Evolutionary conservation across 1,140 invertebrate species (phyloP).

Genomic region (Sarcophaga bullata): DNA sequence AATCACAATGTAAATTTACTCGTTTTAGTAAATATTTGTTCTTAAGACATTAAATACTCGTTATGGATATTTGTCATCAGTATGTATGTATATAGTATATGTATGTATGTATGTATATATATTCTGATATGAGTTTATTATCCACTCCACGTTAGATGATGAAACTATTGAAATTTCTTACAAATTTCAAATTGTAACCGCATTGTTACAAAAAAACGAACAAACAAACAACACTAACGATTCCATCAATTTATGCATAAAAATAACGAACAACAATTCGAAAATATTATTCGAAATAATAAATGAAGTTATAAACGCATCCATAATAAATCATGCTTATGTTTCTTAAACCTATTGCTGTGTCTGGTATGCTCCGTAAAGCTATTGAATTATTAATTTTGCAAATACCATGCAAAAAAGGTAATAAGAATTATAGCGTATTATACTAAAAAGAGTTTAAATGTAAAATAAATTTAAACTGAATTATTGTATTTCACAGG

Average conservation of each 20-base stretch:
- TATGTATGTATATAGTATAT: too few species aligned
- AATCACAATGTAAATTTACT: slow-evolving; percentile 1
- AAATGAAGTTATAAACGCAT: neutral
- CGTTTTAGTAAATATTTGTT: neutral
- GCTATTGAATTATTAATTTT: too few species aligned
- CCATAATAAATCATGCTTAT: neutral
- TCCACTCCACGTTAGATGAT: neutral
- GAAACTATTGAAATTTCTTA: neutral
- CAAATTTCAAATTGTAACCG: slow-evolving; percentile 2
- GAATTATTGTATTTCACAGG: too few species aligned
- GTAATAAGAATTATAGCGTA: too few species aligned
- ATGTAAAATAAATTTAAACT: too few species aligned
- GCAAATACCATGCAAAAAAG: too few species aligned
- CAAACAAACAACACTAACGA: neutral
- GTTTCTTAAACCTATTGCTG: too few species aligned
- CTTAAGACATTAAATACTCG: slow-evolving; percentile 10
- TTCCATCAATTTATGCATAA: slow-evolving; percentile 1
- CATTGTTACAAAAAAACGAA: neutral
- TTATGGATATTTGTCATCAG: neutral
- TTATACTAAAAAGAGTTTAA: too few species aligned
- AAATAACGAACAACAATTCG: neutral
- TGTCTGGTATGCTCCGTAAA: too few species aligned
- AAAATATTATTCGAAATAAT: too few species aligned
- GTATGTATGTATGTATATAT: too few species aligned
- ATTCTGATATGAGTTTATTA: too few species aligned